A percentile compares a stretch with the other conserved stretches of the same genome.
phyloP scores from a whole-genome alignment of 2,888 invertebrate species.

The Troilus luridus region DNA sequence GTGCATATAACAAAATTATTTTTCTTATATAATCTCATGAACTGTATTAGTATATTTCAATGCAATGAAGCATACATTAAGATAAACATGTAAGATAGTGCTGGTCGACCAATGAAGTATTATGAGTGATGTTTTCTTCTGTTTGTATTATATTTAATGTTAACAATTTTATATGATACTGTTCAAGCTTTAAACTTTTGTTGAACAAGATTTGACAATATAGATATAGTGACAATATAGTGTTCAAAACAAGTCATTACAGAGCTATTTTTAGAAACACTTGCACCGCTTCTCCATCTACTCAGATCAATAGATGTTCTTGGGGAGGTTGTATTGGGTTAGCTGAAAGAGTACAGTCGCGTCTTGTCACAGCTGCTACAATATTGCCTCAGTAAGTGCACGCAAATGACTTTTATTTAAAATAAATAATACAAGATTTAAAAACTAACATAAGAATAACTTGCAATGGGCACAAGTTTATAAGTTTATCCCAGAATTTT shows the following conservation, averaged over 20 bases:
- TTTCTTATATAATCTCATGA: no score
- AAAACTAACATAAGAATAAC: no score
- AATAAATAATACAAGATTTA: no score
- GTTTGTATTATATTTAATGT: background rate
- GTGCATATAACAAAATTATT: no score
- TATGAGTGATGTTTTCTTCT: background rate
- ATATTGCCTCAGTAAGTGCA: background rate
- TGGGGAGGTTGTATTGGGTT: constrained; percentile 1
- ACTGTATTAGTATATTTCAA: no score
- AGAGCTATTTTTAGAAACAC: background rate
- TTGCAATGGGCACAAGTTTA: no score
- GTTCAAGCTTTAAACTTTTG: background rate
- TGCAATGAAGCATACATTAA: background rate
- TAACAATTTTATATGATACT: background rate
- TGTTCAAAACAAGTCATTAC: background rate
- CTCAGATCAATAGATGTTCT: background rate
- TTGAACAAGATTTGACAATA: background rate
- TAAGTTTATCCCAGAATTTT: no score
- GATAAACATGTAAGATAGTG: background rate
- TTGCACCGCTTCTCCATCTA: background rate
- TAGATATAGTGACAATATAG: background rate
- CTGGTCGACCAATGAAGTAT: background rate
- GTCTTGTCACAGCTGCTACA: background rate
- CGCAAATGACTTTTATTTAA: no score
- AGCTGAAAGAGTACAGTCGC: background rate